Evolutionary conservation across 2,888 invertebrate species (phyloP), one percentile per base, ranked within the genome.

Genomic region (Drosophila anomalata): DNA sequence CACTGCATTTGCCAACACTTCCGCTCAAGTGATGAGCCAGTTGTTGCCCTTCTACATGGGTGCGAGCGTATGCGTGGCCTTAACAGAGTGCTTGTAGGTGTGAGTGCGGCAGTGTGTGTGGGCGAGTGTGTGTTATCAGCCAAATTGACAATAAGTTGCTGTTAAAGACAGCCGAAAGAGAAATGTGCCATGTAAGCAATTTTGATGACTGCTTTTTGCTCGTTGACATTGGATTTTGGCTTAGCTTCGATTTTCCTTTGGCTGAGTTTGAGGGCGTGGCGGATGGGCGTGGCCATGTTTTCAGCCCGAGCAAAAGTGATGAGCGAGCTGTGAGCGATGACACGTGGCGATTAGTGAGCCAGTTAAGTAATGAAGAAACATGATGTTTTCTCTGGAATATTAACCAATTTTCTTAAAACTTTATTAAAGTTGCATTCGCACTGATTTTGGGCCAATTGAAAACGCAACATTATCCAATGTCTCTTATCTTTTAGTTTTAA

Each of bases 1-100:
- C 84, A 88, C 84, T 84, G 84, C 84, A 84, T 84, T 84, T 84
- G 84, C 84, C 84, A 88, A 88, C 87, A 88, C 84, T 87, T 84
- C 88, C 84, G 84, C 62, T 84, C 79, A 78, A 88, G 88, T 87
- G 84, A 84, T 81, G 88, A 87, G 84, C 82, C 81, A 84, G 84
- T 81, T 87, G 85, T 83, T 76, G 74, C 81, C 75, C 47, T 29
- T 36, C 53, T 62, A 14, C 33, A 47, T 48, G 36, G 6, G 14
- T 57, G 9, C 48, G 26, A 48, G 20, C 39, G 48, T 56, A 33
- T 66, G 67, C 42, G 42, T 54, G 20, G 54, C 33, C 33, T 33
- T 48, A 52, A 17, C 47, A 55, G 42, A 17, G n/a, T 57, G 24
- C 55, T 12, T 51, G 20, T 47, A 8, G 48, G 29, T 69, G 14